These are phyloP conservation scores for Arnoldichthys spilopterus DNA, from an alignment of 2,797 vertebrate genomes.

Conservation along the genomic window DNA sequence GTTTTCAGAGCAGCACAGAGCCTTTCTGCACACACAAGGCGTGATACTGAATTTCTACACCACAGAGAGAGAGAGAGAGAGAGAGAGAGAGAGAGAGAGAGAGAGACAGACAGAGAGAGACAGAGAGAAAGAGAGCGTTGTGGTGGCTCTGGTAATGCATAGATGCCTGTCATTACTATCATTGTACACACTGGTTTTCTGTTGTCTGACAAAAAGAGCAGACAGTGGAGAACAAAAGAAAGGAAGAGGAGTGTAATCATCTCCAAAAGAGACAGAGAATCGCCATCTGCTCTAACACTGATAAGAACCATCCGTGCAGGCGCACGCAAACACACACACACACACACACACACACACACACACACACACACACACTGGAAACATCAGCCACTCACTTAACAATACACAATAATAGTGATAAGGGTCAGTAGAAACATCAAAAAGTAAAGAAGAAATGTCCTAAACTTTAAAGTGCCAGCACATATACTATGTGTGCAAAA, in stretches of 20 bases:
- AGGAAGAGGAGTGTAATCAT: conserved; percentile 16
- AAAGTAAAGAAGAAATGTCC: no score
- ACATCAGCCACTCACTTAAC: neutral
- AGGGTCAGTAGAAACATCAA: no score
- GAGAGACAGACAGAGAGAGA: neutral
- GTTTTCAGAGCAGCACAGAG: neutral
- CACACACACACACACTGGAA: neutral
- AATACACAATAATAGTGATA: no score
- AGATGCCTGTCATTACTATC: conserved; percentile 11
- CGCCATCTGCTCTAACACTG: conserved; percentile 12
- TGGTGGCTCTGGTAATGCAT: conserved; percentile 5
- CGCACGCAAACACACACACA: neutral
- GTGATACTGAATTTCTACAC: neutral
- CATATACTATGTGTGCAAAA: neutral
- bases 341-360: neutral
- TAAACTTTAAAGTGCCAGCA: neutral
- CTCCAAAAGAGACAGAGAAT: conserved; percentile 8
- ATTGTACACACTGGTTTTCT: conserved; percentile 28
- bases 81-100: conserved; percentile 1
- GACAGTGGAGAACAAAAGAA: conserved; percentile 13
- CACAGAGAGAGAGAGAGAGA: neutral
- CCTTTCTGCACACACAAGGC: conserved; percentile 6
- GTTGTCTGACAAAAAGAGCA: conserved; percentile 24
- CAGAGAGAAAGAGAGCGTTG: neutral
- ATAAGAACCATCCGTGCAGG: conserved; percentile 9